Evolutionary conservation across 2,113 vertebrate species (phyloP).

Genomic region (Neolamprologus ventralis): DNA sequence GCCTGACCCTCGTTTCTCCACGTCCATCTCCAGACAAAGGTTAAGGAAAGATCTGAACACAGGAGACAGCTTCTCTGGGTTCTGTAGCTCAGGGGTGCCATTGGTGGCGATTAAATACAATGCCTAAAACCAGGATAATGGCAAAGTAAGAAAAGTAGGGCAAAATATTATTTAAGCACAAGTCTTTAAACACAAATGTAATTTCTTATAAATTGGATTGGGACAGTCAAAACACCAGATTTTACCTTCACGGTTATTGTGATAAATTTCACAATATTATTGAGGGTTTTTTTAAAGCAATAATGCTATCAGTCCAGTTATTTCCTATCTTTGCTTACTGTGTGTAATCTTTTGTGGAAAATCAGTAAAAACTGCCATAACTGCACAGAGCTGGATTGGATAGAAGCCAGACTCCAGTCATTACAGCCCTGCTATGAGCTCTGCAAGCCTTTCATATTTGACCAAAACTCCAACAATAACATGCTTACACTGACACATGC

Average conservation of each 20-base stretch:
- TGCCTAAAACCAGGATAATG: conserved; percentile 40
- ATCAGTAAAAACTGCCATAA: neutral
- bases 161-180: neutral
- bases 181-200: neutral
- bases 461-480: neutral
- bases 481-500: fast-evolving
- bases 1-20: conserved; percentile 72
- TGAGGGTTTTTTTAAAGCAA: neutral
- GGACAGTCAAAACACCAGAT: neutral
- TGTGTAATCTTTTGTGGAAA: neutral
- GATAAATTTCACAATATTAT: neutral
- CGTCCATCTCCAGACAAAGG: conserved; percentile 74
- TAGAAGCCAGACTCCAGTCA: neutral
- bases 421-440: neutral
- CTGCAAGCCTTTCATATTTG: neutral
- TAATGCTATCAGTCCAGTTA: neutral
- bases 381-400: neutral
- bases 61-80: conserved; percentile 71
- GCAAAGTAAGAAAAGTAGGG: neutral
- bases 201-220: neutral
- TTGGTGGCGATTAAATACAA: conserved; percentile 76
- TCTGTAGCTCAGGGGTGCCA: conserved; percentile 74
- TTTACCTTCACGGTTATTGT: neutral
- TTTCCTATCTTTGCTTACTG: neutral
- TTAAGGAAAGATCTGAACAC: conserved; percentile 71